A percentile compares a stretch with the other conserved stretches of the same genome.
Conservation (phyloP, 37 sponge, comb jelly and placozoan genomes). For the Axinella damicornis region DNA sequence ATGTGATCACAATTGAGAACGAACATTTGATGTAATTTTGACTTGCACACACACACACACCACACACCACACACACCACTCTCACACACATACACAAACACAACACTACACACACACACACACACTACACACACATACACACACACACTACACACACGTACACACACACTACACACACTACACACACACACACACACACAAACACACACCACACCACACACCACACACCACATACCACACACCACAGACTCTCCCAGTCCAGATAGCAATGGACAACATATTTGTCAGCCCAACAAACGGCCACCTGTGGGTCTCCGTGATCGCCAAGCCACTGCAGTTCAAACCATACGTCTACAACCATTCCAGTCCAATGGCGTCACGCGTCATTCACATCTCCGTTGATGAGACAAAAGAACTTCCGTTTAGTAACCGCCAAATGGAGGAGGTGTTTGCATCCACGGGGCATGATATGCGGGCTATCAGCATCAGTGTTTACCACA, state of each 20-base stretch:
- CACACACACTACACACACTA: too few relatives aligned
- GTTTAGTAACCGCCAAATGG: constrained; percentile 15
- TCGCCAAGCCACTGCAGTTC: neutral
- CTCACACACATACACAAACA: too few relatives aligned
- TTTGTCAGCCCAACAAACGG: constrained; percentile 40
- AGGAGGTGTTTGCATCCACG: constrained; percentile 35
- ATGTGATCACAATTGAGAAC: too few relatives aligned
- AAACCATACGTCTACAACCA: neutral
- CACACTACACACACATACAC: too few relatives aligned
- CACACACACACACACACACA: too few relatives aligned
- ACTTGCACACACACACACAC: too few relatives aligned
- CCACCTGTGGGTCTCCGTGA: constrained; percentile 33
- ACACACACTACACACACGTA: too few relatives aligned
- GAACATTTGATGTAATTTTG: too few relatives aligned
- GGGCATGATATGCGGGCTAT: constrained; percentile 10
- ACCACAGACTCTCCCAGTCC: constrained; percentile 9
- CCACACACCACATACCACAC: neutral
- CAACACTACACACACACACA: too few relatives aligned
- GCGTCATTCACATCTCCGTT: constrained; percentile 21
- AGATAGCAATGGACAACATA: constrained; percentile 21
- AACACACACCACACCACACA: too few relatives aligned
- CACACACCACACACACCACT: too few relatives aligned
- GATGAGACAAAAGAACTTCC: constrained; percentile 26
- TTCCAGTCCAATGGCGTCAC: neutral
- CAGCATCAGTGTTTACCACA: constrained; percentile 7